These are phyloP conservation scores for Panzeria rudis DNA, from an alignment of 2,888 invertebrate species.

Conservation along the genomic window DNA sequence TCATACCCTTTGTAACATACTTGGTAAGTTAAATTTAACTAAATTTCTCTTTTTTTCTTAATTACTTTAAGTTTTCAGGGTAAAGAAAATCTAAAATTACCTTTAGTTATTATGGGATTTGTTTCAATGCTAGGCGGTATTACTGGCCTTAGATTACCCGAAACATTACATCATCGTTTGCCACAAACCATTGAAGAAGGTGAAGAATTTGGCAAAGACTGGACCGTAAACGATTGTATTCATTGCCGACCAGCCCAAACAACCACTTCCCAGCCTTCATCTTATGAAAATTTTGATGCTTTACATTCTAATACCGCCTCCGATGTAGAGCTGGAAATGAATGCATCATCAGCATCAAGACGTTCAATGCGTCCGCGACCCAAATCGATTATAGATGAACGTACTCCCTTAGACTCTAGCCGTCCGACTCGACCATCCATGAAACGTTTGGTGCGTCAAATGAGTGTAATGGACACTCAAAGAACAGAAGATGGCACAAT, in stretches of 20 bases:
- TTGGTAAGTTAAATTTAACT: slow-evolving; percentile 87
- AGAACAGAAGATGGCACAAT: slow-evolving; percentile 91
- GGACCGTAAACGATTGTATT: slow-evolving; percentile 90
- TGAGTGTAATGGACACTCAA: slow-evolving; percentile 93
- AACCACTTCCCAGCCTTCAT: slow-evolving; percentile 85
- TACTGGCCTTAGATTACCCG: slow-evolving; percentile 91
- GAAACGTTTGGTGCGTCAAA: slow-evolving; percentile 89
- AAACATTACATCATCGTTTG: slow-evolving; percentile 91
- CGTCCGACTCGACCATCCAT: slow-evolving; percentile 85
- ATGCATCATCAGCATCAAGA: slow-evolving; percentile 77
- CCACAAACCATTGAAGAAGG: slow-evolving; percentile 95
- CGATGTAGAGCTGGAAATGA: slow-evolving; percentile 80
- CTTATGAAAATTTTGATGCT: slow-evolving; percentile 90
- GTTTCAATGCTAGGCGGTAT: slow-evolving; percentile 92
- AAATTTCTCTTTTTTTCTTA: not conserved
- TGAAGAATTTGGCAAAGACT: slow-evolving; percentile 93
- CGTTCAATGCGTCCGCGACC: slow-evolving; percentile 73
- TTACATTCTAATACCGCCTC: slow-evolving; percentile 83
- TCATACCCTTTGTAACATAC: slow-evolving; percentile 96
- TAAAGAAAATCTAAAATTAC: slow-evolving; percentile 91
- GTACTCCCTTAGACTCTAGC: slow-evolving; percentile 83
- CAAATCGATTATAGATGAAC: slow-evolving; percentile 81
- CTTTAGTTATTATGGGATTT: slow-evolving; percentile 92
- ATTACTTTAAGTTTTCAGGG: slow-evolving; percentile 86
- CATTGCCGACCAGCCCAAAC: slow-evolving; percentile 87